Percentiles rank a stretch among this genome's conserved stretches.
phyloP scores from a whole-genome alignment of 37 sponge, comb jelly and placozoan species.

The Diacarnus erythraeanus region DNA sequence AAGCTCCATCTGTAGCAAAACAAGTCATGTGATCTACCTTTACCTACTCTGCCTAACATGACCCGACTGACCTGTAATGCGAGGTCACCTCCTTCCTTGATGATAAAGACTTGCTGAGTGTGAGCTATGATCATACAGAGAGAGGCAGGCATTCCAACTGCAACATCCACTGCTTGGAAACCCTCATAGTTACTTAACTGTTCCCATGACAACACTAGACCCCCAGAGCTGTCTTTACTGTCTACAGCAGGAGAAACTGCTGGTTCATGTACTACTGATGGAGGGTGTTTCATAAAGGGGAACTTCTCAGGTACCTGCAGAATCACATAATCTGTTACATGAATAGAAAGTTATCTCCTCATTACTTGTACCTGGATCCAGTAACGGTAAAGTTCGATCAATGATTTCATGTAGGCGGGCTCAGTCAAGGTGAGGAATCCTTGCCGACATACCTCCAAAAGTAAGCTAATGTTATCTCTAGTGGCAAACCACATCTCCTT shows the following conservation, averaged over 20 bases:
- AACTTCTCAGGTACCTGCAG: slow-evolving; percentile 42
- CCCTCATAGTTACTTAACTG: slow-evolving; percentile 41
- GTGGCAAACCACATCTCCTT: slow-evolving; percentile 62
- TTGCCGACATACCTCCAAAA: slow-evolving; percentile 75
- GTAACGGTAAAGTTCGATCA: slow-evolving; percentile 60
- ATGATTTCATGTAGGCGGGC: slow-evolving; percentile 6
- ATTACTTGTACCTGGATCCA: slow-evolving; percentile 65
- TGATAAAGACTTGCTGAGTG: slow-evolving; percentile 62
- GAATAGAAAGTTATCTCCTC: neutral
- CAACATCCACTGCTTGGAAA: slow-evolving; percentile 25
- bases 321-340: neutral
- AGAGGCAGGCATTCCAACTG: slow-evolving; percentile 78
- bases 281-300: slow-evolving; percentile 64
- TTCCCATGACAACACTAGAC: slow-evolving; percentile 52
- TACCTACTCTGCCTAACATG: neutral
- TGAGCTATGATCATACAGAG: slow-evolving; percentile 78
- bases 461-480: slow-evolving; percentile 76
- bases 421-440: slow-evolving; percentile 37
- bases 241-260: neutral
- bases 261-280: slow-evolving; percentile 3
- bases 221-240: neutral
- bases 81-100: slow-evolving; percentile 2
- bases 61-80: slow-evolving; percentile 16
- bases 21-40: neutral
- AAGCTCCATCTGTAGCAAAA: slow-evolving; percentile 29